These are phyloP conservation scores for Graphium colonna DNA, from an alignment of 2,888 invertebrate species.

Conservation along the genomic window DNA sequence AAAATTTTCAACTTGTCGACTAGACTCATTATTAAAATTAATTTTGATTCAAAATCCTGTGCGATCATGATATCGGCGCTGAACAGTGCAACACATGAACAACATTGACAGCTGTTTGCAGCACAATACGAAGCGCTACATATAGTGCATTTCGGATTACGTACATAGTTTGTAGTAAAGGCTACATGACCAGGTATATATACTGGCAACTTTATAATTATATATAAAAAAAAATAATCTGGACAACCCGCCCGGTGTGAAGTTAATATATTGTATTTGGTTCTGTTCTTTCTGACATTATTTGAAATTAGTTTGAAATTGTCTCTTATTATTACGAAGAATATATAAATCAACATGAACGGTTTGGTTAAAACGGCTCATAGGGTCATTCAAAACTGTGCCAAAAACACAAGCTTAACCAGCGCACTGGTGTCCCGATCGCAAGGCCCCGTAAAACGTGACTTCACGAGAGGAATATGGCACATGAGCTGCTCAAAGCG, in stretches of 20 bases:
- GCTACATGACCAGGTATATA: background rate
- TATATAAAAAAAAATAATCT: background rate
- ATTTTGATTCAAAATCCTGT: too few relatives aligned
- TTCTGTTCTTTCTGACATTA: slow-evolving; percentile 14
- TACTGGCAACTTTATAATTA: slow-evolving; percentile 18
- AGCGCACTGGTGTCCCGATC: slow-evolving; percentile 59
- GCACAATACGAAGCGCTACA: too few relatives aligned
- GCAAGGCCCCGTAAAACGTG: slow-evolving; percentile 77
- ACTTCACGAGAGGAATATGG: slow-evolving; percentile 86
- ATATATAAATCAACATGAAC: slow-evolving; percentile 80
- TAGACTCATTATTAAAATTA: too few relatives aligned
- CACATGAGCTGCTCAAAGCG: slow-evolving; percentile 82
- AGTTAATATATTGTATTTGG: background rate
- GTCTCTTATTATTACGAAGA: background rate
- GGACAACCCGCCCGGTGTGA: background rate
- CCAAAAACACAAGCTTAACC: slow-evolving; percentile 55
- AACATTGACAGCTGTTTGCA: too few relatives aligned
- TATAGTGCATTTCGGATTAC: too few relatives aligned
- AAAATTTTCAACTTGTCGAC: too few relatives aligned
- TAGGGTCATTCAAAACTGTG: slow-evolving; percentile 65
- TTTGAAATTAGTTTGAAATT: slow-evolving; percentile 1
- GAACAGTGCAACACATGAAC: too few relatives aligned
- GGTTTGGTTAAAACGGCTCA: slow-evolving; percentile 82
- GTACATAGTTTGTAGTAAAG: too few relatives aligned
- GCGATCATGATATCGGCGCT: too few relatives aligned